Evolutionary conservation across 2,888 invertebrate species (phyloP).

Genomic region (Lepidocyrtoides sp.): DNA sequence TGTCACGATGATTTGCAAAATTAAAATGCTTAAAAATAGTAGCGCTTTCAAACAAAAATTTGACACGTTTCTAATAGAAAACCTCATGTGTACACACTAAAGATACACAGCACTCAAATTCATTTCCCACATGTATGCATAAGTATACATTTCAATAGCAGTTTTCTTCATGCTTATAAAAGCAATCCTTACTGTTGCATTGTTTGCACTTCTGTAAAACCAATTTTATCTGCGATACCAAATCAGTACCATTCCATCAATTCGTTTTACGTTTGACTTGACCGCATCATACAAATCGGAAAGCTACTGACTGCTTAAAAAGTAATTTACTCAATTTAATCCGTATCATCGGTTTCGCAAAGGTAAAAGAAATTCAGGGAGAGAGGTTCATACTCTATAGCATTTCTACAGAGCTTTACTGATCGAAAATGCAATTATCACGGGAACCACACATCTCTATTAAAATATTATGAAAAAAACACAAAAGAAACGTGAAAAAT

Average conservation of each 20-base stretch:
- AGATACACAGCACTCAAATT: neutral
- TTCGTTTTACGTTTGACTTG: slow-evolving; percentile 33
- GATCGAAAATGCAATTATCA: slow-evolving; percentile 64
- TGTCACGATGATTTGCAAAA: slow-evolving; percentile 49
- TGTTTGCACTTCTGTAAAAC: slow-evolving; percentile 15
- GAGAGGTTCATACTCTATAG: neutral
- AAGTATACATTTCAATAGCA: neutral
- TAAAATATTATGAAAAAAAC: slow-evolving; percentile 22
- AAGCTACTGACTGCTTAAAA: neutral
- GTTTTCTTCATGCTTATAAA: too few species aligned
- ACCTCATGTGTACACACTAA: neutral
- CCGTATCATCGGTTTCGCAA: neutral
- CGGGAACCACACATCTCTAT: slow-evolving; percentile 68
- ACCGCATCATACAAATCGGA: neutral
- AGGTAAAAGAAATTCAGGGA: neutral
- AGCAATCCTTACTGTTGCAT: neutral
- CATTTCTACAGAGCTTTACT: neutral
- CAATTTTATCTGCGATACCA: neutral
- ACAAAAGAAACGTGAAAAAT: slow-evolving; percentile 35
- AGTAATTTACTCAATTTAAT: slow-evolving; percentile 30
- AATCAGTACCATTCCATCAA: neutral
- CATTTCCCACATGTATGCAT: neutral
- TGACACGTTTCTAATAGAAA: neutral
- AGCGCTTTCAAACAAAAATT: slow-evolving; percentile 35
- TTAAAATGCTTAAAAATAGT: neutral